Evolutionary conservation across 92 coral and sea anemone genomes (phyloP), one percentile per base, ranked within the genome.

Genomic region (Anthopleura xanthogrammica): DNA sequence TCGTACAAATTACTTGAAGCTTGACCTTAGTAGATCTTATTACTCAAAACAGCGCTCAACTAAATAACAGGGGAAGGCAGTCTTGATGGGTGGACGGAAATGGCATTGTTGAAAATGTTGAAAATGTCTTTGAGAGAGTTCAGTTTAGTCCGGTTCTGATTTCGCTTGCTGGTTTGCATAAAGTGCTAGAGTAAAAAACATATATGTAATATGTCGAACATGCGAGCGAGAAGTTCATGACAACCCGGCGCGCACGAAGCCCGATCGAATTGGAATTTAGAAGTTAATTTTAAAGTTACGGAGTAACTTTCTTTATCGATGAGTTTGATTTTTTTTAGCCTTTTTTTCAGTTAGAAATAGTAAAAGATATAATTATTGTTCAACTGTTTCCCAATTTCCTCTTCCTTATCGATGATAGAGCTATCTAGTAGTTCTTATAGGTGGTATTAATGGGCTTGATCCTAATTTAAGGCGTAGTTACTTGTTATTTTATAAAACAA

Each of bases 51-150:
- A 68, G 41, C 41, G 41, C 41, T n/a, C 36, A 0, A 9, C 12
- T 68, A 68, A n/a, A 22, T 20, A 12, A 68, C 40, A 14, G 42
- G 24, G 74, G 4, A 22, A 62, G 70, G 70, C 6, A 12, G 42
- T 6, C 46, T 36, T 4, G 74, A n/a, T 24, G 13, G 42, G 74
- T 14, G 17, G 12, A 36, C 74, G 74, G 74, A 68, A 68, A 68
- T 68, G 74, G 42, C 74, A 24, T 12, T 68, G 74, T 68, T 68
- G 74, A 68, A 68, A 68, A 23, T 23, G 74, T 68, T 68, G 74
- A 68, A 68, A 68, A 23, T 23, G 74, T 68, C 74, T 68, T 68
- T 68, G 74, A 68, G 74, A 24, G 74, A 68, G 16, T 29, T 68
- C 36, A 20, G 70, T 13, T 3, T 11, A 11, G 74, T 68, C 74